Percentiles rank a stretch among this genome's conserved stretches.
phyloP scores from a whole-genome alignment of 1,140 invertebrate species.

The Caerostris extrusa region DNA sequence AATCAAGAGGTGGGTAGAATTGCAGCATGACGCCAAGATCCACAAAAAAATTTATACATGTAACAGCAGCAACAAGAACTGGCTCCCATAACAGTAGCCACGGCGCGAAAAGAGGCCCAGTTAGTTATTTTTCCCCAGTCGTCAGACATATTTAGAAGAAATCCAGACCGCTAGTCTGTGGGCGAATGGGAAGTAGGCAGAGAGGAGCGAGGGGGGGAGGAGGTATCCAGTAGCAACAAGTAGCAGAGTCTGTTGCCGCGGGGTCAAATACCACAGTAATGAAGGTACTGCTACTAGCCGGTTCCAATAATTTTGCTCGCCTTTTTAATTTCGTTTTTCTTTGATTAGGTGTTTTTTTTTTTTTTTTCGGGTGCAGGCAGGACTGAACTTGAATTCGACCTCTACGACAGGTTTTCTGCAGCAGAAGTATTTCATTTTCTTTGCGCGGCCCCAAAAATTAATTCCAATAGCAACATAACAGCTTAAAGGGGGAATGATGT shows the following conservation, averaged over 20 bases:
- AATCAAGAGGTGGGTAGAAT: constrained; percentile 18
- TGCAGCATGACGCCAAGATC: background rate
- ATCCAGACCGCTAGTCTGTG: constrained; percentile 6
- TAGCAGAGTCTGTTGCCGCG: constrained; percentile 24
- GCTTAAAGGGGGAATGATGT: background rate
- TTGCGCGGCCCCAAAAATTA: constrained; percentile 19
- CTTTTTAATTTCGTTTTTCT: constrained; percentile 58
- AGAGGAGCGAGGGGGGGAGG: background rate
- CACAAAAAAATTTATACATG: background rate
- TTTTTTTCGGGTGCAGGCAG: constrained; percentile 5
- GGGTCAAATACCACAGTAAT: constrained; percentile 70
- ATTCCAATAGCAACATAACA: background rate
- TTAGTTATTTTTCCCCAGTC: background rate
- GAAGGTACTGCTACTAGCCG: constrained; percentile 62
- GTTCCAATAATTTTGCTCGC: constrained; percentile 60
- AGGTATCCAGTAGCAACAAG: constrained; percentile 39
- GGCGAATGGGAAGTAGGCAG: background rate
- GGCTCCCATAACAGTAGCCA: background rate
- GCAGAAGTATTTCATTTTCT: constrained; percentile 17
- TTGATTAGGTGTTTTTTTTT: background rate
- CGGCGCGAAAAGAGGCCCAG: constrained; percentile 9
- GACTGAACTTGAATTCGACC: constrained; percentile 63
- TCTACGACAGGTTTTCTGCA: constrained; percentile 28
- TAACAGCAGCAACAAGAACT: background rate
- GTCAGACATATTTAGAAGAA: constrained; percentile 41